phyloP scores from a whole-genome alignment of 23 tunicate genomes.

The Halocynthia roretzi region DNA sequence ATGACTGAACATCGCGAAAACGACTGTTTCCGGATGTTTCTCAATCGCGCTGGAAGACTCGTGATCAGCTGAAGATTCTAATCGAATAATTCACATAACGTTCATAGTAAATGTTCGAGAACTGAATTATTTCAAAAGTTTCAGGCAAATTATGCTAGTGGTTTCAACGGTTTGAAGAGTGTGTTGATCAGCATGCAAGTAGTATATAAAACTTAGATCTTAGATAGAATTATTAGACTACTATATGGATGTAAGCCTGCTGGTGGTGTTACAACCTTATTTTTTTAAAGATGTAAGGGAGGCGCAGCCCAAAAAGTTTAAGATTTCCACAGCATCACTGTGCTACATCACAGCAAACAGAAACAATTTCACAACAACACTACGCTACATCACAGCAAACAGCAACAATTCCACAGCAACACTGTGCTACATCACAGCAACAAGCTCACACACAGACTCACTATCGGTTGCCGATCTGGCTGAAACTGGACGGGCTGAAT shows the following conservation, averaged over 20 bases:
- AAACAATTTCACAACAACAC: neutral
- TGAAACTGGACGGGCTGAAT: slow-evolving; percentile 50
- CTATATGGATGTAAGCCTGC: no score
- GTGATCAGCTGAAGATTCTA: slow-evolving; percentile 7
- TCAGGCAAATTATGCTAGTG: no score
- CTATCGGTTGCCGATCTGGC: slow-evolving; percentile 38
- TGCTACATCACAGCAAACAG: neutral
- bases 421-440: neutral
- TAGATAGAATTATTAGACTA: no score
- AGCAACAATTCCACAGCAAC: neutral
- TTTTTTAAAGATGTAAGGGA: no score
- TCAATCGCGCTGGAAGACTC: neutral
- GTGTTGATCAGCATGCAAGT: no score
- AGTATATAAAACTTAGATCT: no score
- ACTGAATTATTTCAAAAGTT: no score
- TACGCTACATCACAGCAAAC: neutral
- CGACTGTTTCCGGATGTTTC: slow-evolving; percentile 49
- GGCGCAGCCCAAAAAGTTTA: no score
- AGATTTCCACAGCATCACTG: neutral
- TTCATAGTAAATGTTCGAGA: no score
- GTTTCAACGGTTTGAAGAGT: no score
- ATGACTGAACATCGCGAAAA: slow-evolving; percentile 58
- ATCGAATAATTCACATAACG: no score
- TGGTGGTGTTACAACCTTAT: no score
- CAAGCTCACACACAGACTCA: slow-evolving; percentile 19